phyloP scores from a whole-genome alignment of 2,113 vertebrate genomes.

The Carlito syrichta region DNA sequence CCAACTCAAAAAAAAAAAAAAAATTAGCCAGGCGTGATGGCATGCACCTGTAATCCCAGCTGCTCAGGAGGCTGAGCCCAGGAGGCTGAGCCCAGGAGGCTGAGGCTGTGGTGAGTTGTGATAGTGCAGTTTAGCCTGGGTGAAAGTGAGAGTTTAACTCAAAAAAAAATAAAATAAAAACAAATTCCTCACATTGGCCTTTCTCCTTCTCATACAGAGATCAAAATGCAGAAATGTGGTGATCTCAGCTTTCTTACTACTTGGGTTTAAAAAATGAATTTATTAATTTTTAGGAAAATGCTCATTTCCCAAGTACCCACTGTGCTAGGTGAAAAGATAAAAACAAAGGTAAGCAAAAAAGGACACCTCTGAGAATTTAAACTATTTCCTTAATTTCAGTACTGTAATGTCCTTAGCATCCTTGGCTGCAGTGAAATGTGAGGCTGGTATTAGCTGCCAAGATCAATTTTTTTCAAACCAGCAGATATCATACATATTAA shows the following conservation, averaged over 20 bases:
- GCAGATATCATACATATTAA: background rate
- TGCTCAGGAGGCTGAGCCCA: background rate
- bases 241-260: background rate
- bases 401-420: background rate
- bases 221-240: background rate
- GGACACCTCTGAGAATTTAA: background rate
- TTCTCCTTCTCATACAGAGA: background rate
- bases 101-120: background rate
- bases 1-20: too few relatives aligned
- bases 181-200: background rate
- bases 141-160: background rate
- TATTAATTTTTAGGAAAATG: conserved; percentile 46
- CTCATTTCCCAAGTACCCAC: background rate
- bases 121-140: background rate
- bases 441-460: background rate
- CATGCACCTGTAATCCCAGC: background rate
- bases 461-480: conserved; percentile 45
- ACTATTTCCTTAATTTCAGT: conserved; percentile 15
- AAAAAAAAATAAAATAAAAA: background rate
- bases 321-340: background rate
- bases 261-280: conserved; percentile 21
- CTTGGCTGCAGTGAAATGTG: background rate
- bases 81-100: background rate
- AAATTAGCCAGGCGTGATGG: background rate
- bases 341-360: conserved; percentile 1